Evolutionary conservation across 2,888 invertebrate genomes (phyloP).

Genomic region (Germaria angustata): DNA sequence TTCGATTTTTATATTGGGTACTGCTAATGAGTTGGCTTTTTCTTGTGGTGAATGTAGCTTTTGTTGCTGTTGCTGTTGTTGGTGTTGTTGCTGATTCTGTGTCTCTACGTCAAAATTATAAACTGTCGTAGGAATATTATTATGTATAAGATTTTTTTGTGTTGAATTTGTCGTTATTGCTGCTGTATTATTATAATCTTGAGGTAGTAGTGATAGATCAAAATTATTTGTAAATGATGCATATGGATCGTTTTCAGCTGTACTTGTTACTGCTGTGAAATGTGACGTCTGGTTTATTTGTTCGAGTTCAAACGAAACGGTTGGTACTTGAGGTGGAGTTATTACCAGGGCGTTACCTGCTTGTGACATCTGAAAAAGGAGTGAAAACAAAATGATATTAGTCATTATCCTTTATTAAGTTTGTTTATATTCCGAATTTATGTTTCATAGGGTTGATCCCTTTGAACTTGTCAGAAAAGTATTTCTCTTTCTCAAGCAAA

Average conservation of each 20-base stretch:
- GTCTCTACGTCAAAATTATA: conserved; percentile 65
- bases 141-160: conserved; percentile 67
- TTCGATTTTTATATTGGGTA: conserved; percentile 78
- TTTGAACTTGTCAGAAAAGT: too few species aligned
- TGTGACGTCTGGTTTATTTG: conserved; percentile 57
- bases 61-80: conserved; percentile 8
- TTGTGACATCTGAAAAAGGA: conserved; percentile 72
- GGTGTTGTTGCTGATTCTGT: conserved; percentile 9
- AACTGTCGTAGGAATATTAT: conserved; percentile 73
- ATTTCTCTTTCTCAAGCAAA: too few species aligned
- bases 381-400: background rate
- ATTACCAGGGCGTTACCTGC: conserved; percentile 55
- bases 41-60: too few species aligned
- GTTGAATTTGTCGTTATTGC: conserved; percentile 68
- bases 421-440: too few species aligned
- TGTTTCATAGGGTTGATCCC: too few species aligned
- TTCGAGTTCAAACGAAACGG: conserved; percentile 68
- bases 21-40: conserved; percentile 39
- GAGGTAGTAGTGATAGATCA: conserved; percentile 87
- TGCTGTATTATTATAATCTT: conserved; percentile 70
- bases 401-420: background rate
- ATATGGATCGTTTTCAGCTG: conserved; percentile 72
- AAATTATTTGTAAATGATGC: conserved; percentile 83
- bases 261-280: conserved; percentile 22
- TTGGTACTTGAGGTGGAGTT: background rate